phyloP scores from a whole-genome alignment of 2,888 invertebrate genomes.

The Lysandra coridon region DNA sequence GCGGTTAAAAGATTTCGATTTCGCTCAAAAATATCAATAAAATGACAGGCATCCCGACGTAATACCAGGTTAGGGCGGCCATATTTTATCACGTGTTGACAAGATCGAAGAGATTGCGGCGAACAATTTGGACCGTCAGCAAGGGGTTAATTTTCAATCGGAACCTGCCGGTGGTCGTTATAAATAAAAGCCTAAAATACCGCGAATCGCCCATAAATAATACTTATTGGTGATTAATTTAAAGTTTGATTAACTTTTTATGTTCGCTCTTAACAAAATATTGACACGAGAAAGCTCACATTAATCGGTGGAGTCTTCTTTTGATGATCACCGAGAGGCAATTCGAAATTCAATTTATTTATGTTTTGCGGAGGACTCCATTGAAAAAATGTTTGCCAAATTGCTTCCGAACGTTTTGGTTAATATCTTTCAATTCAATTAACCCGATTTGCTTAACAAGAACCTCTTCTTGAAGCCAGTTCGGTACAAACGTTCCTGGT shows the following conservation, averaged over 20 bases:
- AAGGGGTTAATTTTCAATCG: constrained; percentile 78
- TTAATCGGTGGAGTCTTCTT: constrained; percentile 35
- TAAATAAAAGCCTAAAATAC: constrained; percentile 57
- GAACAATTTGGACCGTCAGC: constrained; percentile 64
- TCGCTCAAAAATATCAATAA: constrained; percentile 68
- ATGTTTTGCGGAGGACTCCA: constrained; percentile 7
- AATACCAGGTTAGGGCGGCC: constrained; percentile 73
- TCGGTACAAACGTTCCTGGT: not conserved
- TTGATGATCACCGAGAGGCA: constrained; percentile 31
- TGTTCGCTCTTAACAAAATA: constrained; percentile 60
- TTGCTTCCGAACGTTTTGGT: not conserved
- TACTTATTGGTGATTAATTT: constrained; percentile 56
- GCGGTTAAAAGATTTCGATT: constrained; percentile 68
- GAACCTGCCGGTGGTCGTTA: constrained; percentile 70
- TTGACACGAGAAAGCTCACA: constrained; percentile 51
- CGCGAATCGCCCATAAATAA: constrained; percentile 62
- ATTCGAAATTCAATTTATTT: constrained; percentile 22
- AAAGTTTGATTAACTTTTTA: constrained; percentile 56
- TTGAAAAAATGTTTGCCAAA: constrained; percentile 32
- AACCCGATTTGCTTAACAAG: not conserved
- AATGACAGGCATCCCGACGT: constrained; percentile 64
- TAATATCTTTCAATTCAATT: not conserved
- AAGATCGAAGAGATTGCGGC: constrained; percentile 59
- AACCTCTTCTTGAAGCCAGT: not conserved
- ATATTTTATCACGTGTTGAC: constrained; percentile 78